A percentile compares a stretch with the other conserved stretches of the same genome.
These are phyloP conservation scores for Lepidurus arcticus DNA, from an alignment of 1,140 invertebrate genomes.

Conservation along the genomic window DNA sequence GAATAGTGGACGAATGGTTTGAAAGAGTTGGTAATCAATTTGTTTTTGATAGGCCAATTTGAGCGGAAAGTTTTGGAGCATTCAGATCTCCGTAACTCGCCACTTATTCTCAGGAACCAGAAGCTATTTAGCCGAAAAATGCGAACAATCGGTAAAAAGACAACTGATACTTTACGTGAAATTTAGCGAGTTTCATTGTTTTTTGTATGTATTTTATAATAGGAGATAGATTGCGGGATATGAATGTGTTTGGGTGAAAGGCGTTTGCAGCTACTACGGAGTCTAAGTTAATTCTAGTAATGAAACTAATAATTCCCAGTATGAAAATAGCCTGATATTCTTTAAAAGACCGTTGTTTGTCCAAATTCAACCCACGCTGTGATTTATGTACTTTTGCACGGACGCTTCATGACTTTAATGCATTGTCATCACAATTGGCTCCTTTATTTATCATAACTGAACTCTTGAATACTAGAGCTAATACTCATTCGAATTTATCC, in stretches of 20 bases:
- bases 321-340: neutral
- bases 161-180: neutral
- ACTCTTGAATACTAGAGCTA: neutral
- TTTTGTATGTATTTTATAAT: neutral
- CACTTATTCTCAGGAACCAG: constrained; percentile 29
- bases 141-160: constrained; percentile 29
- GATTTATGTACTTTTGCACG: neutral
- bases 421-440: neutral
- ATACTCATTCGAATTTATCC: neutral
- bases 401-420: neutral
- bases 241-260: constrained; percentile 32
- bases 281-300: too few relatives aligned
- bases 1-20: neutral
- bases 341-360: neutral
- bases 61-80: constrained; percentile 43
- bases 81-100: constrained; percentile 32
- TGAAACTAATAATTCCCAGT: neutral
- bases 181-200: neutral
- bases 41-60: constrained; percentile 41
- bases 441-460: neutral
- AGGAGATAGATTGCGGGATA: constrained; percentile 32
- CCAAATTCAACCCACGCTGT: neutral
- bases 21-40: constrained; percentile 25
- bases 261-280: neutral
- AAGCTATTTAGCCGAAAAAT: constrained; percentile 34